Evolutionary conservation across 2,888 invertebrate species (phyloP).

Genomic region (Spicauda simplicius): DNA sequence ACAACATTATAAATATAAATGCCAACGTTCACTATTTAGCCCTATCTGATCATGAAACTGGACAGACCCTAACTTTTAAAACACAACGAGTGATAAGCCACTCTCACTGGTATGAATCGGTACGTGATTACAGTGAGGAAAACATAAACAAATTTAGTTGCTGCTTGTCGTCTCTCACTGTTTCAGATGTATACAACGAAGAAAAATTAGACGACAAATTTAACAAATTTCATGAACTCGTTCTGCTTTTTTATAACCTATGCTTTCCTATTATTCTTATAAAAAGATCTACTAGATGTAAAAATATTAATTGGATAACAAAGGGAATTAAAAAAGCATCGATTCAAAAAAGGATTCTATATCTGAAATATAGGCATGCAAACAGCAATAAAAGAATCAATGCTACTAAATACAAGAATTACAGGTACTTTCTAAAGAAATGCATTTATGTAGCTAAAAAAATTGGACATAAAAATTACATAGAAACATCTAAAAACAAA

Average conservation of each 20-base stretch:
- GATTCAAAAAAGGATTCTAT: not conserved
- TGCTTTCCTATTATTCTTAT: slow-evolving; percentile 1
- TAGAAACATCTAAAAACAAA: not conserved
- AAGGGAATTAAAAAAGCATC: not conserved
- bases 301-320: slow-evolving; percentile 5
- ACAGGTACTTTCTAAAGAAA: slow-evolving; percentile 6
- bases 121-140: not conserved
- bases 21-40: too few species aligned
- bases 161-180: not conserved
- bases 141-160: slow-evolving; percentile 5
- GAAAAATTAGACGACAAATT: slow-evolving; percentile 6
- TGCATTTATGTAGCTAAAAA: slow-evolving; percentile 13
- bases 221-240: not conserved
- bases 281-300: not conserved
- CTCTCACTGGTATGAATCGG: not conserved
- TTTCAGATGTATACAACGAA: not conserved
- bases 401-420: not conserved
- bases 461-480: slow-evolving; percentile 11
- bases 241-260: slow-evolving; percentile 12
- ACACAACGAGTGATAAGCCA: not conserved
- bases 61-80: too few species aligned
- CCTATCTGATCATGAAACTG: too few species aligned
- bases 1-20: too few species aligned
- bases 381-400: not conserved
- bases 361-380: not conserved